Percentiles rank a stretch among this genome's conserved stretches.
Conservation (phyloP, 2,113 vertebrate genomes). For the Piliocolobus tephrosceles region DNA sequence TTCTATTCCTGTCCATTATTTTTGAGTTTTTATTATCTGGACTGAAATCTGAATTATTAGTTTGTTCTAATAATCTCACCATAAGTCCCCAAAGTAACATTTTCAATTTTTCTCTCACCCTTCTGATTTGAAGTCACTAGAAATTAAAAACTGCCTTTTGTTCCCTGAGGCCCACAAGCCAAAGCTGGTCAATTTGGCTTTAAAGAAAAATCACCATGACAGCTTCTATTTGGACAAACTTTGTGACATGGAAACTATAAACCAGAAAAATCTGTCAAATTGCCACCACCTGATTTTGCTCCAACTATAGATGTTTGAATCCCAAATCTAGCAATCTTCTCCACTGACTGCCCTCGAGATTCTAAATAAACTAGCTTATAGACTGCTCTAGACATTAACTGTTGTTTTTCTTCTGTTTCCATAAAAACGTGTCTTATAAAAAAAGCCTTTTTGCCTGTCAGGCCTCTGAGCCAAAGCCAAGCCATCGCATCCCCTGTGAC, state of each 20-base stretch:
- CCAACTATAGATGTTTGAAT: not conserved
- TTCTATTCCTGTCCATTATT: not conserved
- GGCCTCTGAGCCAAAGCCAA: too few relatives aligned
- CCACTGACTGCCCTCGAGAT: not conserved
- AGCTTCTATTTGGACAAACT: not conserved
- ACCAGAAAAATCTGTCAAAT: not conserved
- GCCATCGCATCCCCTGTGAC: too few relatives aligned
- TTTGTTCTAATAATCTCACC: not conserved
- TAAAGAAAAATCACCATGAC: not conserved
- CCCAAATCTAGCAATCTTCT: not conserved
- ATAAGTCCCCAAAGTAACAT: not conserved
- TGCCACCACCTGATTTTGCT: not conserved
- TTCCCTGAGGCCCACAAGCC: not conserved
- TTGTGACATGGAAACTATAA: not conserved
- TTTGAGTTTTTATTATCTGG: not conserved
- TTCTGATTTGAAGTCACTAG: not conserved
- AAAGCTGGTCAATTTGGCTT: not conserved
- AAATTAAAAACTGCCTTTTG: not conserved
- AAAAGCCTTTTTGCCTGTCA: not conserved
- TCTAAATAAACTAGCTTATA: not conserved
- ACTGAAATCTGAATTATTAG: not conserved
- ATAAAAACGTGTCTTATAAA: not conserved
- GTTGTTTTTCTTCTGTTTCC: not conserved
- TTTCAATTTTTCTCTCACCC: not conserved
- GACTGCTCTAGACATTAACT: not conserved